These are phyloP conservation scores for Tiliacea citrago DNA, from an alignment of 2,888 invertebrate species.

Conservation along the genomic window DNA sequence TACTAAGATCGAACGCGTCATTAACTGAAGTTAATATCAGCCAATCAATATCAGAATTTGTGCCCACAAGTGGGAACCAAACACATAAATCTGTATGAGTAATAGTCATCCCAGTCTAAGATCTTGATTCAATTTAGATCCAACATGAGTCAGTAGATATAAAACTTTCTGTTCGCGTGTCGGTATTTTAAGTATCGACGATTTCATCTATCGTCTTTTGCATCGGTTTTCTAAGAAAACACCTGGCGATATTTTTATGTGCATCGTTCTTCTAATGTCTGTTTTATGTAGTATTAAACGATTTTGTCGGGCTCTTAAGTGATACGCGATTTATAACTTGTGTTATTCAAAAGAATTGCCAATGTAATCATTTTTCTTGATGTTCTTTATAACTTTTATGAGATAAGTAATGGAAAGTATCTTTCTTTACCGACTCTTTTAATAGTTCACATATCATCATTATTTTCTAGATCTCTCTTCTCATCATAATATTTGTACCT, in stretches of 20 bases:
- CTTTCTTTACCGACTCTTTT: background rate
- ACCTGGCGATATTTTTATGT: conserved; percentile 56
- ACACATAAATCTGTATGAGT: conserved; percentile 61
- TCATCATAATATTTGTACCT: background rate
- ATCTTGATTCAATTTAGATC: conserved; percentile 71
- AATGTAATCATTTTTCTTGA: background rate
- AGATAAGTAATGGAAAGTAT: background rate
- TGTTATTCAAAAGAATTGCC: conserved; percentile 28
- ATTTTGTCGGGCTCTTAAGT: conserved; percentile 8
- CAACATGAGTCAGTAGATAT: conserved; percentile 61
- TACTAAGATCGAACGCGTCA: conserved; percentile 19
- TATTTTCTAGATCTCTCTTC: background rate
- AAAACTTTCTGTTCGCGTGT: conserved; percentile 67
- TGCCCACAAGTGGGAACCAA: conserved; percentile 23
- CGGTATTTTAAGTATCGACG: conserved; percentile 63
- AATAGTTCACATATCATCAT: background rate
- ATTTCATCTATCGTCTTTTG: conserved; percentile 61
- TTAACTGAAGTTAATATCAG: conserved; percentile 38
- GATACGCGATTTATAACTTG: conserved; percentile 26
- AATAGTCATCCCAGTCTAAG: conserved; percentile 53
- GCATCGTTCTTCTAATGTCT: conserved; percentile 24
- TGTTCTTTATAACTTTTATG: conserved; percentile 12
- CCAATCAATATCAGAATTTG: conserved; percentile 53
- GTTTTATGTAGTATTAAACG: conserved; percentile 30
- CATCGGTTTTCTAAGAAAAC: conserved; percentile 60